Evolutionary conservation across 2,113 vertebrate genomes (phyloP), one percentile per base, ranked within the genome.

Genomic region (Pelusios castaneus): DNA sequence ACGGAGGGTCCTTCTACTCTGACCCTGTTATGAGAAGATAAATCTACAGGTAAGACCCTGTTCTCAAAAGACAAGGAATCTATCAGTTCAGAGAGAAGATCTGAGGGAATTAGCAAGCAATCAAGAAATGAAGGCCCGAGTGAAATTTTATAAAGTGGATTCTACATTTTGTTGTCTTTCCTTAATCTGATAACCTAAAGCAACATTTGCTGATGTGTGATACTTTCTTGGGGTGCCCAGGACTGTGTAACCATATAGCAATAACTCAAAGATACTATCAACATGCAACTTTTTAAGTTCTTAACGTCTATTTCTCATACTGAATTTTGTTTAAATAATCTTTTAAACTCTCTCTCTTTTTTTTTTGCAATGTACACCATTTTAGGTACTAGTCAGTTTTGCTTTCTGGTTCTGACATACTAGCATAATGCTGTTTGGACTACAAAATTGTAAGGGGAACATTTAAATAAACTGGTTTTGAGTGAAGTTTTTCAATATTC

Each of bases 301-400:
- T 14, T 21, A 73, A 25, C 55, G n/a, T 89, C 86, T 70, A 83
- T 82, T n/a, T 79, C 70, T 91, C 78, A 84, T 41, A 82, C 86
- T 41, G 52, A 9, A 4, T 78, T 67, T 67, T 92, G 85, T 88
- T 96, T 27, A 87, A 92, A 75, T 21, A 2, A 79, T 41, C 41
- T 3, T 34, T 80, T 78, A 91, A 80, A 8, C 10, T 47, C 47
- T 47, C 10, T 47, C 47, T 83, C 80, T 6, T 80, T 78, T 79
- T 34, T 79, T 82, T 77, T 79, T 87, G 77, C 86, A 1, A 1
- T 58, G 85, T 82, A 31, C 8, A n/a, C 27, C 63, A 41, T 91
- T 67, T 97, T 85, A 87, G 86, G 70, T 41, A 85, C 85, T 1
- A 1, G 54, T 92, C 83, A 83, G 43, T 87, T 95, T 87, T 94